Evolutionary conservation across 1,140 invertebrate species (phyloP).

Genomic region (Platyura marginata): DNA sequence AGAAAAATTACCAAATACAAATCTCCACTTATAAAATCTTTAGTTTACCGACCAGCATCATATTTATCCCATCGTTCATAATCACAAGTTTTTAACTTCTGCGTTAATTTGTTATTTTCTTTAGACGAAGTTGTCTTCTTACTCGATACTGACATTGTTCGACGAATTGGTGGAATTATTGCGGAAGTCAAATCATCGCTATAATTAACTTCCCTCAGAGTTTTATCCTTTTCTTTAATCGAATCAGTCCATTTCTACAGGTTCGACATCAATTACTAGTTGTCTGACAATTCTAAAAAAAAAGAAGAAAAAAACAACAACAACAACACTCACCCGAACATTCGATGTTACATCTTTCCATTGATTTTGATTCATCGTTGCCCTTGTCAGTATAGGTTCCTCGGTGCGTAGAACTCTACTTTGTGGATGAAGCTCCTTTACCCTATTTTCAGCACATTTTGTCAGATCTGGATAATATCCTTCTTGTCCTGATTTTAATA

Average conservation of each 20-base stretch:
- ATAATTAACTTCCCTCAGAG: conserved; percentile 16
- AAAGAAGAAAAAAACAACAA: background rate
- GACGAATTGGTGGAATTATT: background rate
- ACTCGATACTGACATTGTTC: background rate
- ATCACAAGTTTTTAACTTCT: conserved; percentile 33
- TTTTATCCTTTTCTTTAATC: conserved; percentile 26
- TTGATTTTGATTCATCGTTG: conserved; percentile 18
- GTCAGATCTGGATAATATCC: conserved; percentile 39
- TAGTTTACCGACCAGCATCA: conserved; percentile 23
- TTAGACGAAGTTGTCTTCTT: conserved; percentile 1
- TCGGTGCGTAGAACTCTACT: conserved; percentile 30
- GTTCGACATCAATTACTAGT: conserved; percentile 6
- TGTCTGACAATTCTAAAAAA: too few species aligned
- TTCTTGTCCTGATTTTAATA: conserved; percentile 46
- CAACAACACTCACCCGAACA: conserved; percentile 12
- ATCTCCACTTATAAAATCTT: background rate
- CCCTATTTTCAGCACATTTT: conserved; percentile 30
- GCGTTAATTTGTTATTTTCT: conserved; percentile 10
- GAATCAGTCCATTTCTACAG: conserved; percentile 24
- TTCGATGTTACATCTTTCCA: conserved; percentile 25
- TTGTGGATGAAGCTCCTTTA: conserved; percentile 29
- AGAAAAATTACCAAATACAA: background rate
- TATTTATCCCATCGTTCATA: conserved; percentile 50
- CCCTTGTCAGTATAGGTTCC: conserved; percentile 6
- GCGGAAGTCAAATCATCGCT: background rate